A percentile compares a stretch with the other conserved stretches of the same genome.
Evolutionary conservation across 1,140 invertebrate species (phyloP).

Genomic region (Psilanteris sp.): DNA sequence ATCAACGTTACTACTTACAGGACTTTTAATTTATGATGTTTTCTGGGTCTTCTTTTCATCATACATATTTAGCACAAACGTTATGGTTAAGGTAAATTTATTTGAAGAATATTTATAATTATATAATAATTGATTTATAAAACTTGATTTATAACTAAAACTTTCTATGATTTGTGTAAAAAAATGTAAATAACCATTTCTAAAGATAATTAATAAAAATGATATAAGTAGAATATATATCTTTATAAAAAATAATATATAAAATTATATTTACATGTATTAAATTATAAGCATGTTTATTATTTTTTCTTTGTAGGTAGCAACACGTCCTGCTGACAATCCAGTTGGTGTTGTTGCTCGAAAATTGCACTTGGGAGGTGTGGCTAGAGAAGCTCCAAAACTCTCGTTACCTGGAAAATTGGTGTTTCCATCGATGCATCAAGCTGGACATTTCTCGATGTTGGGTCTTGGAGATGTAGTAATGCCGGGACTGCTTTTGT

Average conservation of each 20-base stretch:
- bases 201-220: too few relatives aligned
- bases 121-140: too few relatives aligned
- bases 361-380: constrained; percentile 92
- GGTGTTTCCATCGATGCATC: constrained; percentile 97
- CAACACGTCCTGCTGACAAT: constrained; percentile 95
- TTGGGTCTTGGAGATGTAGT: constrained; percentile 97
- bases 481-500: constrained; percentile 97
- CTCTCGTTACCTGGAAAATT: constrained; percentile 97
- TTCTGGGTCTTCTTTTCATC: constrained; percentile 99
- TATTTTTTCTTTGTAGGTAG: too few relatives aligned
- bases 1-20: constrained; percentile 95
- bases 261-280: too few relatives aligned
- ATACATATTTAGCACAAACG: constrained; percentile 98
- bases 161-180: too few relatives aligned
- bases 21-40: constrained; percentile 97
- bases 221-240: too few relatives aligned
- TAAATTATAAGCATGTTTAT: too few relatives aligned
- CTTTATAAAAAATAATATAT: too few relatives aligned
- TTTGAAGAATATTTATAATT: too few relatives aligned
- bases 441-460: constrained; percentile 97
- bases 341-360: constrained; percentile 95
- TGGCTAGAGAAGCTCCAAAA: constrained; percentile 94
- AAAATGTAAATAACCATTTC: too few relatives aligned
- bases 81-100: constrained; percentile 94
- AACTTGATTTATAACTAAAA: too few relatives aligned